These are phyloP conservation scores for Piscicola geometra DNA, from an alignment of 2,888 invertebrate species.

Conservation along the genomic window DNA sequence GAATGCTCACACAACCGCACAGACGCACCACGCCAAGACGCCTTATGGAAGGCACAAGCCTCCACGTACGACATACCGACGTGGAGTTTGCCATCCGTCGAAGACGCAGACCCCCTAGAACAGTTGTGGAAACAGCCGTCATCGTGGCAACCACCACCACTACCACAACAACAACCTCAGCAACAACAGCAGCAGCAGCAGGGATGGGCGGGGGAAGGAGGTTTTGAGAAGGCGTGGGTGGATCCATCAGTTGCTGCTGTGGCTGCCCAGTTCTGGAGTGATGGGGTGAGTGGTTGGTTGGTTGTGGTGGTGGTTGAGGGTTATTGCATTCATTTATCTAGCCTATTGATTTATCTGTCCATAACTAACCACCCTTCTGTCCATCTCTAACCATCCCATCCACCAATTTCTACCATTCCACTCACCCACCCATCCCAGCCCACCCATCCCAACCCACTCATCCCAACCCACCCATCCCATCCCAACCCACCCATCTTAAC, in stretches of 20 bases:
- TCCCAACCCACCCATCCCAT: too few species aligned
- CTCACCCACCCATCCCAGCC: too few species aligned
- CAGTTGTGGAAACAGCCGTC: constrained; percentile 11
- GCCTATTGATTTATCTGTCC: too few species aligned
- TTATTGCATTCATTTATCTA: too few species aligned
- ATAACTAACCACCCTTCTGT: too few species aligned
- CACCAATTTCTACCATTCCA: too few species aligned
- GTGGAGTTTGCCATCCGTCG: neutral
- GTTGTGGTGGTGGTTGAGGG: too few species aligned
- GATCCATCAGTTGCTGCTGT: neutral
- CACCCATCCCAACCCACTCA: too few species aligned
- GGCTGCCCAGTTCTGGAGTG: constrained; percentile 12
- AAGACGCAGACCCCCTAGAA: neutral
- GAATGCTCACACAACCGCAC: neutral
- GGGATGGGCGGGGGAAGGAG: neutral
- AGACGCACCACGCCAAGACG: neutral
- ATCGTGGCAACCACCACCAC: too few species aligned
- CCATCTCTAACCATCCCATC: neutral
- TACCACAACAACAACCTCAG: too few species aligned
- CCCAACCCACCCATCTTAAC: too few species aligned
- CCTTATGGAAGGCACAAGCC: neutral
- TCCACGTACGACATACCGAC: neutral
- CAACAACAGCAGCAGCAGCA: too few species aligned
- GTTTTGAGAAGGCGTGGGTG: neutral
- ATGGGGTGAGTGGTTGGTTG: neutral